Percentiles rank a stretch among this genome's conserved stretches.
Conservation (phyloP, 2,113 vertebrate species). For the Parus major region DNA sequence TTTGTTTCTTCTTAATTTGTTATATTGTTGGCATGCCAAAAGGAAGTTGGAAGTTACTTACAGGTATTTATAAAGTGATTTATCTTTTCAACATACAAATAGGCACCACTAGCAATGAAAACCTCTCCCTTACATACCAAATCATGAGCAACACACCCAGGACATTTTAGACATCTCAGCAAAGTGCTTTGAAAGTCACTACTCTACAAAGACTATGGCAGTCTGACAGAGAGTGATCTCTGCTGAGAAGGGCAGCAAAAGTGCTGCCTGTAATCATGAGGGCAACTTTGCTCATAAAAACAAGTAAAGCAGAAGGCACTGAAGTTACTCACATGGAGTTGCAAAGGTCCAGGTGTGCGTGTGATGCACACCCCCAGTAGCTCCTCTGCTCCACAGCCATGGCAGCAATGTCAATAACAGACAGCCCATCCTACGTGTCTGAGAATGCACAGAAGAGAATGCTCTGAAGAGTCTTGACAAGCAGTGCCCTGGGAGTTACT, state of each 20-base stretch:
- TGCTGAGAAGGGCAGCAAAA: neutral
- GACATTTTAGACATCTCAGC: neutral
- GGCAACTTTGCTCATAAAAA: neutral
- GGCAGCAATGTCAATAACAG: neutral
- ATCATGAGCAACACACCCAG: neutral
- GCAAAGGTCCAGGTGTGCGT: neutral
- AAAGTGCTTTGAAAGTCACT: neutral
- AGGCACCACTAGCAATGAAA: neutral
- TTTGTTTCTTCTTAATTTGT: neutral
- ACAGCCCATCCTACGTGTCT: neutral
- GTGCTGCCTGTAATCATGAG: neutral
- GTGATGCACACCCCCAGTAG: neutral
- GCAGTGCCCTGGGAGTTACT: conserved; percentile 10
- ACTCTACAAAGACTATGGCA: neutral
- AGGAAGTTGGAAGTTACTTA: neutral
- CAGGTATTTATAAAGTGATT: neutral
- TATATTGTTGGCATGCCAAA: neutral
- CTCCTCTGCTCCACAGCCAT: neutral
- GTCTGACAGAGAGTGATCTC: neutral
- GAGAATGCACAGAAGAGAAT: neutral
- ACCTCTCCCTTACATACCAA: neutral
- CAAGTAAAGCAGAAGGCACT: neutral
- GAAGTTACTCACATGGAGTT: neutral
- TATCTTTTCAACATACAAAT: neutral
- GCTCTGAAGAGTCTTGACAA: neutral